Evolutionary conservation across 2,113 vertebrate species (phyloP).

Genomic region (Indri indri): DNA sequence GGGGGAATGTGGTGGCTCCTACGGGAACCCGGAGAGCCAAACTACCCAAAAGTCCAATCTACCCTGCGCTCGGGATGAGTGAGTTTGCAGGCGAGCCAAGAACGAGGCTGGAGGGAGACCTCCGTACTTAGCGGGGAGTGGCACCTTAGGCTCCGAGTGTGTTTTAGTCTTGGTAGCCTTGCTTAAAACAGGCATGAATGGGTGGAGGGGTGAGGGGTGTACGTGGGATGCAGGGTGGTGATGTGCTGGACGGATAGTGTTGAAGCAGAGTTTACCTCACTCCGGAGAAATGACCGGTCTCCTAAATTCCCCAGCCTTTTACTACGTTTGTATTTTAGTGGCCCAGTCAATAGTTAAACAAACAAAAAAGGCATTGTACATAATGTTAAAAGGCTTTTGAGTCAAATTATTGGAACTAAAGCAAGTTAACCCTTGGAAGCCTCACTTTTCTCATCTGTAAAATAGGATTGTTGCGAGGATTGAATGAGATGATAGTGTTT

Average conservation of each 20-base stretch:
- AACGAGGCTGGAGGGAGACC: fast-evolving
- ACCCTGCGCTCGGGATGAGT: fast-evolving
- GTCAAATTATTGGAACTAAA: not conserved
- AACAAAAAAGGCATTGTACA: not conserved
- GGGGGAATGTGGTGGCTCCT: not conserved
- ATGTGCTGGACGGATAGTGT: not conserved
- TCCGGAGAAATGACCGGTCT: not conserved
- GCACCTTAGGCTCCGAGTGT: not conserved
- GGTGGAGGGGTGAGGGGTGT: not conserved
- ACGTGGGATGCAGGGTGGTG: too few species aligned
- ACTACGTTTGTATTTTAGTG: not conserved
- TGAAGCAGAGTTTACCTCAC: not conserved
- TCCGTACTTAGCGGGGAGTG: fast-evolving
- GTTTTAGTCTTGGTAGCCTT: not conserved
- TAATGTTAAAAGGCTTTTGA: not conserved
- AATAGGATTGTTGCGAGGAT: not conserved
- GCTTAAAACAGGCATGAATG: not conserved
- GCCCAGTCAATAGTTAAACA: not conserved
- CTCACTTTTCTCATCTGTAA: not conserved
- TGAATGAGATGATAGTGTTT: not conserved
- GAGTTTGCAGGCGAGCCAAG: fast-evolving
- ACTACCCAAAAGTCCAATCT: not conserved
- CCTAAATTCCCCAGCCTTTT: not conserved
- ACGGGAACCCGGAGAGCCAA: constrained; percentile 49
- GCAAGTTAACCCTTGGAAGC: not conserved